Percentiles rank a stretch among this genome's conserved stretches.
phyloP scores from a whole-genome alignment of 2,888 invertebrate genomes.

The Pseudococcus viburni region DNA sequence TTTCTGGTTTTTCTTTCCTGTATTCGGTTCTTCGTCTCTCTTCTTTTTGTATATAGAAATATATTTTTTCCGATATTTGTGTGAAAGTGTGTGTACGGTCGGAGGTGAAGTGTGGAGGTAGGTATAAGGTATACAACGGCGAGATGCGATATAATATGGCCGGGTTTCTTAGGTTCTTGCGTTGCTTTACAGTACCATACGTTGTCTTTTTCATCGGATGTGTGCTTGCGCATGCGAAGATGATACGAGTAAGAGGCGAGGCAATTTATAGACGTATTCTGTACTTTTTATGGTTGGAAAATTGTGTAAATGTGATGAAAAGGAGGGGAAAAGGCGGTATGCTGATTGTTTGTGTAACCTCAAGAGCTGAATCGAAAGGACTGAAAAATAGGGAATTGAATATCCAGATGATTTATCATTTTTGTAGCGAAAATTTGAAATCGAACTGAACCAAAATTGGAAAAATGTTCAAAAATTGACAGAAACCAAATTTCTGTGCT shows the following conservation, averaged over 20 bases:
- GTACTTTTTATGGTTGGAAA: neutral
- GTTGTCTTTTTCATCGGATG: neutral
- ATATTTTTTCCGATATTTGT: conserved; percentile 42
- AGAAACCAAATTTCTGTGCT: neutral
- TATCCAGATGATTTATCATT: too few relatives aligned
- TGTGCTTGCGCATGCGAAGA: neutral
- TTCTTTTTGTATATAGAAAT: conserved; percentile 21
- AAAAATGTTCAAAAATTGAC: neutral
- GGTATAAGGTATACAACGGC: neutral
- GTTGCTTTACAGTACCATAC: neutral
- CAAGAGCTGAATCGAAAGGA: too few relatives aligned
- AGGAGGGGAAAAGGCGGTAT: too few relatives aligned
- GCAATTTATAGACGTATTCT: neutral
- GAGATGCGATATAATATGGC: neutral
- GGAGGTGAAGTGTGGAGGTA: neutral
- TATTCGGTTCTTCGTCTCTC: conserved; percentile 55
- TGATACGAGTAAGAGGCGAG: neutral
- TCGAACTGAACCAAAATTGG: neutral
- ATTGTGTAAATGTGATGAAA: too few relatives aligned
- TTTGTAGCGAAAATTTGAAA: neutral
- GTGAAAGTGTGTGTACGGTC: neutral
- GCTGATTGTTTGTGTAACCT: too few relatives aligned
- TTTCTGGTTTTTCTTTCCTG: conserved; percentile 65
- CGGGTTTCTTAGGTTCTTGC: neutral
- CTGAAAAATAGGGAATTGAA: neutral